Evolutionary conservation across 1,140 invertebrate genomes (phyloP).

Genomic region (Drosophila fuyamai): DNA sequence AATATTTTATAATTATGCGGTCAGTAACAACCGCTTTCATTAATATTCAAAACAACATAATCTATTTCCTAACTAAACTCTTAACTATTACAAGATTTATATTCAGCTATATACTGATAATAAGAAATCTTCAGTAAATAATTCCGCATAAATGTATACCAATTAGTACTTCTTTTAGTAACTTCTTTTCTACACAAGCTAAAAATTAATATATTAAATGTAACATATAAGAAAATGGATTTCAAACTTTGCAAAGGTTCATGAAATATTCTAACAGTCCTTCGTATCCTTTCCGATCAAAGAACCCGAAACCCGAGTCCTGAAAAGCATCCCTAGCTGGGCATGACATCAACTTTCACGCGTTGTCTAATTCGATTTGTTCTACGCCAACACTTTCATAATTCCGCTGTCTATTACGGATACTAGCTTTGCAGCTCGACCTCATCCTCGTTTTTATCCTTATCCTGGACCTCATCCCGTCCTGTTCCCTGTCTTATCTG

Average conservation of each 20-base stretch:
- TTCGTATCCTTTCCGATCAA: background rate
- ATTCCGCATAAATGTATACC: too few relatives aligned
- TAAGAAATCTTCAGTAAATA: too few relatives aligned
- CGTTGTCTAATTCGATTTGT: conserved; percentile 82
- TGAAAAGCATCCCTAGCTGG: conserved; percentile 22
- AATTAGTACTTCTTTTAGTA: too few relatives aligned
- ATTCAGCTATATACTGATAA: too few relatives aligned
- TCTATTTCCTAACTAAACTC: too few relatives aligned
- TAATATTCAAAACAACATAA: too few relatives aligned
- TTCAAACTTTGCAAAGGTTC: too few relatives aligned
- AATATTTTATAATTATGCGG: background rate
- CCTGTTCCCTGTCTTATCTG: conserved; percentile 70
- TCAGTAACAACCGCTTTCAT: too few relatives aligned
- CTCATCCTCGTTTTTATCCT: conserved; percentile 7
- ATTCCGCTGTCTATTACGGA: conserved; percentile 76
- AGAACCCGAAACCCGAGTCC: background rate
- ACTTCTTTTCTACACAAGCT: too few relatives aligned
- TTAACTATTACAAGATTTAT: too few relatives aligned
- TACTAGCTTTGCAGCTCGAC: conserved; percentile 21
- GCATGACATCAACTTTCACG: conserved; percentile 61
- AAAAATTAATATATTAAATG: too few relatives aligned
- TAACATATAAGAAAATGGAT: too few relatives aligned
- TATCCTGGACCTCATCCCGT: conserved; percentile 37
- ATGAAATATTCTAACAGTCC: background rate
- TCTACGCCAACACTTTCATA: conserved; percentile 83